Evolutionary conservation across 2,888 invertebrate species (phyloP), one percentile per base, ranked within the genome.

Genomic region (Trissonchulus latispiculum): DNA sequence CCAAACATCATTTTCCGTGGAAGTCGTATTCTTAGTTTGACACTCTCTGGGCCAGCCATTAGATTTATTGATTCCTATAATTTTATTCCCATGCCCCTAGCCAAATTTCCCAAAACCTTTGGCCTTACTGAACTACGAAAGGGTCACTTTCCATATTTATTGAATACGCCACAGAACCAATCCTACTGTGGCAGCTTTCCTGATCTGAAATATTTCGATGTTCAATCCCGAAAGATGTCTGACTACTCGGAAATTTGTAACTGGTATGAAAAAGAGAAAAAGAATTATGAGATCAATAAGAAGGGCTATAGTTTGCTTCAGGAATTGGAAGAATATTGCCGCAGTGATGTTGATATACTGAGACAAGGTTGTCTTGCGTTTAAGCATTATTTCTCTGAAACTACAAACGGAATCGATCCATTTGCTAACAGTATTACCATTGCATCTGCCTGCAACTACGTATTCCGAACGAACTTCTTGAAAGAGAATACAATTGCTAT

Each of bases 41-140:
- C n/a, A n/a, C n/a, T n/a, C n/a, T n/a, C n/a, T n/a, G n/a, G n/a
- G n/a, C n/a, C n/a, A n/a, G 33, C 29, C 29, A 64, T 64, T 15
- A 64, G 33, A n/a, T 64, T 64, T n/a, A 18, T 64, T 8, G 66
- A 64, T 64, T 32, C 32, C 33, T 64, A 64, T 29, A 64, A 64
- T 64, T 64, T 64, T 64, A 32, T 64, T 32, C 29, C 29, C 33
- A 32, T n/a, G n/a, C n/a, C n/a, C n/a, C n/a, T n/a, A n/a, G n/a
- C n/a, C n/a, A n/a, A n/a, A n/a, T n/a, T n/a, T 31, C 33, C 33
- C 66, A 31, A 8, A 64, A n/a, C n/a, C n/a, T n/a, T n/a, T n/a
- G n/a, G 18, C 29, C 29, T 32, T 31, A 35, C 15, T 64, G 66
- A 35, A 32, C 33, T 64, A 31, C 66, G 29, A 31, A 64, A n/a